phyloP scores from a whole-genome alignment of 2,888 invertebrate genomes.

The Euzophera pinguis region DNA sequence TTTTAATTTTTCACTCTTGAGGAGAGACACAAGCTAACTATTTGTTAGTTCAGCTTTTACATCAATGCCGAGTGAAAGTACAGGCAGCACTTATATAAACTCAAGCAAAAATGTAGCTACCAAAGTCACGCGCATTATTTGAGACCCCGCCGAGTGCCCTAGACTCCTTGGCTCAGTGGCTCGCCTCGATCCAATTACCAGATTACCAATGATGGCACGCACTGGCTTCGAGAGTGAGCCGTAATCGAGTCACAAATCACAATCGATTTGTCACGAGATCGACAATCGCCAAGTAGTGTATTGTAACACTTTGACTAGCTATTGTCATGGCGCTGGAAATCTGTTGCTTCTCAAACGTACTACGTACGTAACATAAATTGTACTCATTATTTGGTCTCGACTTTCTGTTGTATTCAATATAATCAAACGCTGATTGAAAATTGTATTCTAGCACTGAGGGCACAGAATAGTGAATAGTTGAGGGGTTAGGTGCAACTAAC shows the following conservation, averaged over 20 bases:
- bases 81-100: no score
- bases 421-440: no score
- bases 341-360: not conserved
- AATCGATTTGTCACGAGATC: conserved; percentile 53
- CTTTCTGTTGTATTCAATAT: no score
- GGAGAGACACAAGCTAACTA: no score
- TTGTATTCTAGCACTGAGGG: no score
- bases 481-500: no score
- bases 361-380: not conserved
- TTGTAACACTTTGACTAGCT: not conserved
- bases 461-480: no score
- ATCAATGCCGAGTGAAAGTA: no score
- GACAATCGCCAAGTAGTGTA: conserved; percentile 15
- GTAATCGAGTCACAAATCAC: conserved; percentile 57
- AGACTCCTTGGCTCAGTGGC: conserved; percentile 8
- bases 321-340: not conserved
- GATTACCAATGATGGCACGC: conserved; percentile 14
- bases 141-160: not conserved
- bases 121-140: no score
- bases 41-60: no score
- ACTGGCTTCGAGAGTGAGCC: conserved; percentile 24
- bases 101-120: no score
- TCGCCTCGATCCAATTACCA: conserved; percentile 16
- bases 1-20: no score
- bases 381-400: not conserved